These are phyloP conservation scores for Samia ricini DNA, from an alignment of 1,140 invertebrate genomes.

Conservation along the genomic window DNA sequence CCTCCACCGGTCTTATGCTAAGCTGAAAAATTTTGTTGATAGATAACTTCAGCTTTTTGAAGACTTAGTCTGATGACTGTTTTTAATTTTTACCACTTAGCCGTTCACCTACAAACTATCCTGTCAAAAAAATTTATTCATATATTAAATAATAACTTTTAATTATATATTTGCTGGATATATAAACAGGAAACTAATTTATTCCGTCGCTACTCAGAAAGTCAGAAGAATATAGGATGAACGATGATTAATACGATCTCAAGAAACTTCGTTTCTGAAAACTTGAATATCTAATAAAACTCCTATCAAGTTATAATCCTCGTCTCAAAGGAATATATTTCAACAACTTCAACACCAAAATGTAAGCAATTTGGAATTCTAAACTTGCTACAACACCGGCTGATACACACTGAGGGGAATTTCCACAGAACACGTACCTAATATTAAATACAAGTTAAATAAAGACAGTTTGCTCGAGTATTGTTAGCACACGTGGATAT, in stretches of 20 bases:
- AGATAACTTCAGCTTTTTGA: too few species aligned
- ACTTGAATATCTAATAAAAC: not conserved
- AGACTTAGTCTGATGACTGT: too few species aligned
- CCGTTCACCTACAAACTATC: too few species aligned
- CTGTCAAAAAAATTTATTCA: too few species aligned
- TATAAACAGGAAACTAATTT: not conserved
- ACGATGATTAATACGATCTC: not conserved
- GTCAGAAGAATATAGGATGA: not conserved
- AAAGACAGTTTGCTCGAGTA: conserved; percentile 50
- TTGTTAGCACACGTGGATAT: conserved; percentile 25
- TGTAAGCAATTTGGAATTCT: not conserved
- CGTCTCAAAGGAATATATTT: not conserved
- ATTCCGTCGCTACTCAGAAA: not conserved
- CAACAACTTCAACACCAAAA: not conserved
- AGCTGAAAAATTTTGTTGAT: too few species aligned
- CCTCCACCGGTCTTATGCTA: too few species aligned
- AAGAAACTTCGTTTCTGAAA: not conserved
- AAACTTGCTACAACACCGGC: not conserved
- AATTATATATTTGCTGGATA: too few species aligned
- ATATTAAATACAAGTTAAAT: conserved; percentile 73
- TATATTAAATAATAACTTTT: too few species aligned
- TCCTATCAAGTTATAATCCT: not conserved
- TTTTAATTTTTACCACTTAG: too few species aligned
- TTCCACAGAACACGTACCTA: conserved; percentile 54
- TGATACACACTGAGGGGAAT: conserved; percentile 23